Base-by-base conservation (phyloP, 2,888 invertebrate species). In the Erpobdella octoculata region DNA sequence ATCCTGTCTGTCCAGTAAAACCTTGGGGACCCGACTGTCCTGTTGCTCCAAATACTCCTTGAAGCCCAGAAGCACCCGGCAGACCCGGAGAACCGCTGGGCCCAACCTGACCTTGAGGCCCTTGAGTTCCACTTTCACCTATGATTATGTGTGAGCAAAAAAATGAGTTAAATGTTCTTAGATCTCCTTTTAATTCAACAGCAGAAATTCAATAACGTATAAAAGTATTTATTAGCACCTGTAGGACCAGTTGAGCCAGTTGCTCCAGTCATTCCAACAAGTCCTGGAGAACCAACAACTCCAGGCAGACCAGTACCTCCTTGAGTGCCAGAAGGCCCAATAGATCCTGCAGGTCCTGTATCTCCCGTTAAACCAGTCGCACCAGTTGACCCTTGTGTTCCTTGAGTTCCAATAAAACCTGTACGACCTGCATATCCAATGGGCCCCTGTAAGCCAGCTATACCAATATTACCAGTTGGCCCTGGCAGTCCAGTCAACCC, bases 11-110 rank as follows among this genome's bases (percentile, higher is more conserved):
- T 31, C 74, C 71, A 21, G 69, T 53, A 25, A 15, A 18, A 46
- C 31, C 75, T 73, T 31, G 62, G 21, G 48, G 59, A 38, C 53
- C 53, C n/a, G 21, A 21, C 15, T 21, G 21, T 58, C 75, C 75
- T 33, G 69, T 21, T 15, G 73, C 35, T 33, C 62, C 46, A 35
- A 21, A 25, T 53, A 25, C 33, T 9, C 69, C 69, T 46, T 21
- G 53, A 31, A 15, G 8, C n/a, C 69, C 69, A 35, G 58, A 33
- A 58, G 33, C 8, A 18, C 69, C 69, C 15, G 53, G n/a, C 8
- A 21, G 53, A 18, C 69, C 69, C 4, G 58, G 15, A 37, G 21
- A 33, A 1, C 67, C 67, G 18, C 31, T 18, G 12, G 21, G 41
- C 18, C 67, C 67, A 36, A 46, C 46, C 6, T 41, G 46, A 28